Evolutionary conservation across 2,888 invertebrate species (phyloP), one percentile per base, ranked within the genome.

Genomic region (Drosophila tripunctata): DNA sequence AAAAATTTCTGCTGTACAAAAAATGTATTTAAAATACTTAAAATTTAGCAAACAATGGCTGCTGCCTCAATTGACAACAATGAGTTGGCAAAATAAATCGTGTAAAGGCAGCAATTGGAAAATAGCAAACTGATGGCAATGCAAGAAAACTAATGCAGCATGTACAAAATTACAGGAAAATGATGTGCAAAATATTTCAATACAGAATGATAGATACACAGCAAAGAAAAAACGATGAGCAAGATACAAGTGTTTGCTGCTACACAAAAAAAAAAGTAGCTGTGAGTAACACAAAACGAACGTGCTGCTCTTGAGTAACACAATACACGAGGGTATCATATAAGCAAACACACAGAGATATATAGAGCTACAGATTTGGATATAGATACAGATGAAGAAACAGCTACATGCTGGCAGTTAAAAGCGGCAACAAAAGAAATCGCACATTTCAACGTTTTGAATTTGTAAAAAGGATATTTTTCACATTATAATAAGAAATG

Each of bases 401-500:
- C 33, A 45, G 17, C n/a, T 31, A 14, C 45, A 41, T 24, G 51
- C 44, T 43, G 58, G 67, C 75, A 57, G 82, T 67, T 79, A 78
- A 78, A 66, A 70, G 44, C 57, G 66, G 68, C 73, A 81, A 83
- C 79, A 87, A 87, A 84, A 76, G 82, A 74, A 87, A 78, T 83
- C 80, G 79, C 77, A 87, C 74, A 82, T 69, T 74, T 78, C 70
- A 73, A 68, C 82, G 78, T 78, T 82, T 87, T 82, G 87, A 82
- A 82, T 87, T 79, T 76, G 73, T 77, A 79, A 86, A n/a, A 86
- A 72, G 87, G 87, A 86, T 87, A 84, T 84, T 87, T 88, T 86
- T 78, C 83, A 78, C 84, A 88, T 84, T 84, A 84, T 83, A 87
- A 84, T 86, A 87, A 86, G 88, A 84, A 83, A 86, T 83, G 84